Conservation (phyloP, 2,113 vertebrate species). For the Recurvirostra avosetta region DNA sequence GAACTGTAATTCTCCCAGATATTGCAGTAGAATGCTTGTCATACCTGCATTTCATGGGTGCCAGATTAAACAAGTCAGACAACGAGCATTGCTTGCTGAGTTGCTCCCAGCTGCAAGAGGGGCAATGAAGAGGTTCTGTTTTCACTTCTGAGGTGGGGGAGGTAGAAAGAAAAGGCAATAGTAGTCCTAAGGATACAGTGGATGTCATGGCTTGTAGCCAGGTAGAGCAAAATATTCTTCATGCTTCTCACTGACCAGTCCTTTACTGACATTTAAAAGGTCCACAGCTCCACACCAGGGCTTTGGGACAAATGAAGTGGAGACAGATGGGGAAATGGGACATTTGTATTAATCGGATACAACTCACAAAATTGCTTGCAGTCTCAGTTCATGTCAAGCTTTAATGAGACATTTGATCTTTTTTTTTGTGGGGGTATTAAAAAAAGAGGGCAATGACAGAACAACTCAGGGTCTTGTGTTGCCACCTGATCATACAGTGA, state of each 20-base stretch:
- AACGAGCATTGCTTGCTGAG: background rate
- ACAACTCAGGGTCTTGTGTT: background rate
- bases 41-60: background rate
- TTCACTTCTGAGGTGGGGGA: background rate
- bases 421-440: background rate
- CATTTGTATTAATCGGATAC: background rate
- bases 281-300: background rate
- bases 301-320: background rate
- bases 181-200: background rate
- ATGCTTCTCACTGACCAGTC: background rate
- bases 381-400: background rate
- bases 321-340: background rate
- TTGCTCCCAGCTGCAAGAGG: background rate
- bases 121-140: background rate
- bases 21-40: slow-evolving; percentile 18
- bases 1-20: slow-evolving; percentile 12
- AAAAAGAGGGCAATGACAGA: background rate
- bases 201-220: background rate
- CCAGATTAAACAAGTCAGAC: slow-evolving; percentile 27
- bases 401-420: background rate
- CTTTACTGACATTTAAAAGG: background rate
- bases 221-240: background rate
- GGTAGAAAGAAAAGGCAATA: background rate
- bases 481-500: background rate
- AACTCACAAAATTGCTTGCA: background rate